Conservation (phyloP, 2,888 invertebrate genomes). For the Schrankia costaestrigalis region DNA sequence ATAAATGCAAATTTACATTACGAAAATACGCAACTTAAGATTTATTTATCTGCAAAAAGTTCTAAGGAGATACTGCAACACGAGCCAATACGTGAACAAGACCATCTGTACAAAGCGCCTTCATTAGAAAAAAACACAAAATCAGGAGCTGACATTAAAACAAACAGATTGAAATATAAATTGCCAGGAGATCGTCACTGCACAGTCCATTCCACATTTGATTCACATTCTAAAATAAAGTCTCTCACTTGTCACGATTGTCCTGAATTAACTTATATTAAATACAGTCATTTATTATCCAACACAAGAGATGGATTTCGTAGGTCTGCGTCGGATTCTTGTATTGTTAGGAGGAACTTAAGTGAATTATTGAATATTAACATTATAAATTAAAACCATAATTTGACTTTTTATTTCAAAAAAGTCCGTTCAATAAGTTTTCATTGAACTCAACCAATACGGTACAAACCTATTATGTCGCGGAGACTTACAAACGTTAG, state of each 20-base stretch:
- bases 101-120: constrained; percentile 6
- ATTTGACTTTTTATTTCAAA: constrained; percentile 11
- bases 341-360: constrained; percentile 24
- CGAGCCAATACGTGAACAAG: constrained; percentile 3
- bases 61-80: neutral
- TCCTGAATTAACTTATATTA: constrained; percentile 14
- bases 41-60: constrained; percentile 25
- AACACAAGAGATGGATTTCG: constrained; percentile 14
- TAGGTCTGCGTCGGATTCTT: constrained; percentile 35
- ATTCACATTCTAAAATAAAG: constrained; percentile 26
- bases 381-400: constrained; percentile 16
- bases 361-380: constrained; percentile 21
- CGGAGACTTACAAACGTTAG: too few species aligned
- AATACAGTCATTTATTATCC: constrained; percentile 19
- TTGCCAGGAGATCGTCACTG: neutral
- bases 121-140: constrained; percentile 2
- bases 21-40: constrained; percentile 45
- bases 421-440: too few species aligned
- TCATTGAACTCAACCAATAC: too few species aligned
- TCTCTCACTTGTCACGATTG: constrained; percentile 7
- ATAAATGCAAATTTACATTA: constrained; percentile 41
- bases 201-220: constrained; percentile 2
- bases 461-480: too few species aligned
- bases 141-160: neutral
- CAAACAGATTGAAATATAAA: neutral